Conservation (phyloP, 2,797 vertebrate genomes). For the Pseudochirops corinnae region DNA sequence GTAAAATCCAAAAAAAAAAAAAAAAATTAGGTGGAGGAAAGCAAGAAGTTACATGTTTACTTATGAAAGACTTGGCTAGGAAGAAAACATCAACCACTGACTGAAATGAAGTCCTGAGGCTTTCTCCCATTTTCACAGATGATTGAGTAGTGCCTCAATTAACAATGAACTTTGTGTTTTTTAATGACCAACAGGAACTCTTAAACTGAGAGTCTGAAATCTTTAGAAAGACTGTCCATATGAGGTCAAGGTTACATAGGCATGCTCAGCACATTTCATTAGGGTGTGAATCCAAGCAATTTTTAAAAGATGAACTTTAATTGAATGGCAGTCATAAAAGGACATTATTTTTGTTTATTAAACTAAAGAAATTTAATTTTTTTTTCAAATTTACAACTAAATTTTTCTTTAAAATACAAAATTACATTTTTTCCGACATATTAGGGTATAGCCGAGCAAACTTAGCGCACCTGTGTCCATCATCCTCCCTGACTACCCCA, state of each 20-base stretch:
- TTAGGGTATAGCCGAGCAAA: neutral
- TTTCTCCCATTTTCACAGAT: neutral
- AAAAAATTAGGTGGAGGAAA: neutral
- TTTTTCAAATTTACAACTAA: neutral
- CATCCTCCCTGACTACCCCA: neutral
- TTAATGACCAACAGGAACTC: neutral
- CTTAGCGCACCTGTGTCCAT: neutral
- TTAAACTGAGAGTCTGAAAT: neutral
- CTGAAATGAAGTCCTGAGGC: neutral
- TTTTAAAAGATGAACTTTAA: neutral
- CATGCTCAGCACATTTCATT: neutral
- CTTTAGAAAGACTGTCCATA: neutral
- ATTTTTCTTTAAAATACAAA: neutral
- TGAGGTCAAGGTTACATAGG: neutral
- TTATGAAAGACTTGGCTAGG: neutral
- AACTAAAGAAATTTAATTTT: neutral
- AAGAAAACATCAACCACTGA: neutral
- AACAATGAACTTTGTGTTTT: neutral
- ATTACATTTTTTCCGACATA: neutral
- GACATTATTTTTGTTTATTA: neutral
- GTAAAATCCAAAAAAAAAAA: neutral
- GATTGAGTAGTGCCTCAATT: neutral
- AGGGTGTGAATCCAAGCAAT: neutral
- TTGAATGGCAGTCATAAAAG: neutral
- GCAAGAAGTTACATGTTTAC: neutral